Evolutionary conservation across 2,113 vertebrate genomes (phyloP), one percentile per base, ranked within the genome.

Genomic region (Amphilophus citrinellus): DNA sequence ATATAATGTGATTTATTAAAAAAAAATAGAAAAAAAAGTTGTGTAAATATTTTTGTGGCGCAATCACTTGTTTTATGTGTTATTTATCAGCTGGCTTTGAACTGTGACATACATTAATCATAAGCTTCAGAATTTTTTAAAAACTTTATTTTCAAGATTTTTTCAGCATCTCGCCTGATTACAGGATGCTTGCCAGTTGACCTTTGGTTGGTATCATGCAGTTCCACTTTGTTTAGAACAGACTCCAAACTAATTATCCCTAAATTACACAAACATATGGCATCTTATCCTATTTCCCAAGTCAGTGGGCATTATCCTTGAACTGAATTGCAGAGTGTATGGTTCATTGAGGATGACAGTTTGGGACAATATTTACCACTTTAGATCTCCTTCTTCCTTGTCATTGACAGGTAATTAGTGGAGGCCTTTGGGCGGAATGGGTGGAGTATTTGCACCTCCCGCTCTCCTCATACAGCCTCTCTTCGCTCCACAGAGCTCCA

Each of bases 391-490:
- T 76, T 84, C 81, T 79, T 84, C 61, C 68, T 87, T 77, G 73
- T 86, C 89, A 86, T 76, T 91, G 93, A 89, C 88, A 93, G 91
- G 90, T 93, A 92, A 94, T 93, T 93, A 94, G 87, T 61, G 63
- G 82, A 82, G 50, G 91, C 87, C 89, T 91, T 82, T 82, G 87
- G 88, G 88, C 90, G 89, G 61, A 85, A 61, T 11, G 73, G 61
- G 63, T 47, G 79, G 80, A 79, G 71, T 80, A 80, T 75, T 82
- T 82, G 86, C 87, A 32, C 42, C 89, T 68, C 86, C 56, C 15
- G 56, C 77, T 85, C 77, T 86, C 60, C 85, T 85, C 78, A 79
- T 79, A 82, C 75, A 42, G 77, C 85, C 83, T 80, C 79, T 87
- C 17, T 57, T 61, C 86, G 89, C 85, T 79, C 82, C 56, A 58